These are phyloP conservation scores for Folsomia candida DNA, from an alignment of 2,888 invertebrate genomes.

Conservation along the genomic window DNA sequence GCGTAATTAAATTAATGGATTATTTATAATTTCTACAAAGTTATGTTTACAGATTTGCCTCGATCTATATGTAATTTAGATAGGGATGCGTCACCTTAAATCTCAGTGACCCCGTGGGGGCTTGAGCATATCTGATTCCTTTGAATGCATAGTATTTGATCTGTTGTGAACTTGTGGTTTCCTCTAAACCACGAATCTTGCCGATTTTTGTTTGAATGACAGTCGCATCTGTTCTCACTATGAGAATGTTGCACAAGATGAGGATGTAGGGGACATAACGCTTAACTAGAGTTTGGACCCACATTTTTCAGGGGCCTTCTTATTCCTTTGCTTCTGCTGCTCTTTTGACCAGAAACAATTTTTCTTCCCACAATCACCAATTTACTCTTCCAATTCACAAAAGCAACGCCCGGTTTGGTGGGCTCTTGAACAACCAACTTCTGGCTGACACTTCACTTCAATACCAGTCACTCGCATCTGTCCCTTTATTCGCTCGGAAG, in stretches of 20 bases:
- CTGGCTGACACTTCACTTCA: constrained; percentile 26
- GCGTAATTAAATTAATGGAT: not conserved
- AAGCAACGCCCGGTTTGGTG: constrained; percentile 21
- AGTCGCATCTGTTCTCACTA: constrained; percentile 22
- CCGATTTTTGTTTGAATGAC: constrained; percentile 50
- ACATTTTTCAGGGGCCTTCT: constrained; percentile 20
- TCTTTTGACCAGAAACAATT: constrained; percentile 21
- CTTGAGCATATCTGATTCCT: constrained; percentile 51
- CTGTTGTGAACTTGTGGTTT: constrained; percentile 35
- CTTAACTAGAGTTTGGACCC: constrained; percentile 17
- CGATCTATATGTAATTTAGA: no score
- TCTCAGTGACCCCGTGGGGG: constrained; percentile 50
- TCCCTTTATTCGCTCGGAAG: not conserved
- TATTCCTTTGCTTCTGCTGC: not conserved
- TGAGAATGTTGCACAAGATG: no score
- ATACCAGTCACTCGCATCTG: constrained; percentile 8
- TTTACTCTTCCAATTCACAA: constrained; percentile 23
- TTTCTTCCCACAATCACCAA: constrained; percentile 27
- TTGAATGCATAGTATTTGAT: constrained; percentile 51
- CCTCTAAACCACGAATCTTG: constrained; percentile 48
- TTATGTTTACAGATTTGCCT: not conserved
- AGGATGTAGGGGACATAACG: not conserved
- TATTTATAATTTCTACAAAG: not conserved
- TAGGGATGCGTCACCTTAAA: constrained; percentile 51
- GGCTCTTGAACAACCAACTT: constrained; percentile 6